phyloP scores from a whole-genome alignment of 1,140 invertebrate genomes.

The Halictus rubicundus region DNA sequence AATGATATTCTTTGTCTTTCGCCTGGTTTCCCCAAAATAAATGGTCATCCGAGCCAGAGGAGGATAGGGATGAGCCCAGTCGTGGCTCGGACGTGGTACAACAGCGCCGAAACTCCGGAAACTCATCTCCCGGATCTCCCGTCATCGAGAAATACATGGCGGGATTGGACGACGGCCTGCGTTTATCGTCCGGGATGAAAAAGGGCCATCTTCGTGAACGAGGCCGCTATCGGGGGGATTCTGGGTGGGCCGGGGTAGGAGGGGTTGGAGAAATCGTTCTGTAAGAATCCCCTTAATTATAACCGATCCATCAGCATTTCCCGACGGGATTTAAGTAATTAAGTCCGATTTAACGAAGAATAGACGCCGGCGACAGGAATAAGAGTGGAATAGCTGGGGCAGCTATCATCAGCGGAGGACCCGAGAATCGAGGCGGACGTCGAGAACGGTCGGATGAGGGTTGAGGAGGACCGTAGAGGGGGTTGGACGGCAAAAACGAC shows the following conservation, averaged over 20 bases:
- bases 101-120: constrained; percentile 2
- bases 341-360: constrained; percentile 72
- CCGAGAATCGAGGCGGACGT: constrained; percentile 15
- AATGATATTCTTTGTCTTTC: too few relatives aligned
- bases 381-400: constrained; percentile 60
- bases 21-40: neutral
- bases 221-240: constrained; percentile 10
- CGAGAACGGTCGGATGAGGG: constrained; percentile 27
- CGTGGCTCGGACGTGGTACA: neutral
- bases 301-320: constrained; percentile 69
- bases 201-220: constrained; percentile 46
- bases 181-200: constrained; percentile 49
- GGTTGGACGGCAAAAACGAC: constrained; percentile 10
- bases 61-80: neutral
- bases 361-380: constrained; percentile 64
- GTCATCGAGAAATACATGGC: constrained; percentile 16
- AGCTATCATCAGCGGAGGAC: constrained; percentile 49
- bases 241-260: neutral
- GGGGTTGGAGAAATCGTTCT: constrained; percentile 36
- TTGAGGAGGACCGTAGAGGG: neutral
- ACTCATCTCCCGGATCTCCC: constrained; percentile 17
- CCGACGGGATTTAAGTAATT: constrained; percentile 70
- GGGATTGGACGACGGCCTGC: neutral
- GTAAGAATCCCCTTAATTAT: constrained; percentile 69
- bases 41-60: neutral